Conservation (phyloP, 2,888 invertebrate species). For the Allolobophora icterica region DNA sequence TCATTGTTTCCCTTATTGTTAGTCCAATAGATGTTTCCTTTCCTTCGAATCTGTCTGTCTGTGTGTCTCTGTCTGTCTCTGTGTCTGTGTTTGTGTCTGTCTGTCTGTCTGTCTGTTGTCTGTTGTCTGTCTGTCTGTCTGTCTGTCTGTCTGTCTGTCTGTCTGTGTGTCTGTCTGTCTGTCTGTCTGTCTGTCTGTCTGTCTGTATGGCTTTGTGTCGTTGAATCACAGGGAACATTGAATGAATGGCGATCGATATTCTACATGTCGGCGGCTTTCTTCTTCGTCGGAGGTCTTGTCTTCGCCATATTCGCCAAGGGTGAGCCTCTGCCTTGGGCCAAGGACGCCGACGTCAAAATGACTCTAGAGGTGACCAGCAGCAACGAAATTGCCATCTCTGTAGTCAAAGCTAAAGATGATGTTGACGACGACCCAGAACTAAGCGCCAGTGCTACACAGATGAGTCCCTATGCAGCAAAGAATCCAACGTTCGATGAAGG, state of each 20-base stretch:
- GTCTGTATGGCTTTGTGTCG: neutral
- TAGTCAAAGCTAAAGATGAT: neutral
- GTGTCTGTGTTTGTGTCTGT: neutral
- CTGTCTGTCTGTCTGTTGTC: neutral
- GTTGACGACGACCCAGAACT: neutral
- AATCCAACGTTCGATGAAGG: too few species aligned
- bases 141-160: neutral
- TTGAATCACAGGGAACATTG: neutral
- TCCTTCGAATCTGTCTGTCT: neutral
- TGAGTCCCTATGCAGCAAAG: too few species aligned
- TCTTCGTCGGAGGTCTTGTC: conserved; percentile 59
- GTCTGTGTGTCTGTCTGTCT: neutral
- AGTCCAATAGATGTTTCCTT: too few species aligned
- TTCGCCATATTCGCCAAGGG: conserved; percentile 60
- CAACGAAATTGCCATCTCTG: conserved; percentile 32
- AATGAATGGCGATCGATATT: conserved; percentile 79
- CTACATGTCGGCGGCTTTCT: conserved; percentile 76
- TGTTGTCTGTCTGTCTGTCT: neutral
- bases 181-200: neutral
- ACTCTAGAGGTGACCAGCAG: too few species aligned
- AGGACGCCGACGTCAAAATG: neutral
- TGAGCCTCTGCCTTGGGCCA: conserved; percentile 56
- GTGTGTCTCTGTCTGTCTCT: neutral
- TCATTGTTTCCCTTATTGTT: too few species aligned
- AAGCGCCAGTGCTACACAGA: neutral